Evolutionary conservation across 2,113 vertebrate species (phyloP).

Genomic region (Sinocyclocheilus anshuiensis): DNA sequence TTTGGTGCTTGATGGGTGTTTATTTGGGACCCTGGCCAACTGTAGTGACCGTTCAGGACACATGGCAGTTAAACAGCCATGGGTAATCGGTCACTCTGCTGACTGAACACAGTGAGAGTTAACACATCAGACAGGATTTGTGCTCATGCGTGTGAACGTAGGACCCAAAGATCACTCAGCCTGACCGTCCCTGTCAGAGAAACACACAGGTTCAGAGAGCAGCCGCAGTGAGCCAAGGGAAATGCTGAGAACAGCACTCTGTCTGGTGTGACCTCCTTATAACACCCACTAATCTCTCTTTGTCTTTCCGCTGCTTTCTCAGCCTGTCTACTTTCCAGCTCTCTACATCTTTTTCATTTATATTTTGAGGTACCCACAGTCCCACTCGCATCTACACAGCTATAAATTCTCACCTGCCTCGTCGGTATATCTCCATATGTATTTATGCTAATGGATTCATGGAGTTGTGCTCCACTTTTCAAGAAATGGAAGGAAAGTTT

Average conservation of each 20-base stretch:
- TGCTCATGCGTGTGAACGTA: slow-evolving; percentile 64
- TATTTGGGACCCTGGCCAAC: not conserved
- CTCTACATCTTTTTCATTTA: slow-evolving; percentile 12
- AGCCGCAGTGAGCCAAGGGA: slow-evolving; percentile 43
- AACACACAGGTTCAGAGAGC: slow-evolving; percentile 5
- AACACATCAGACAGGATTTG: slow-evolving; percentile 73
- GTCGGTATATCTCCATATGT: slow-evolving; percentile 13
- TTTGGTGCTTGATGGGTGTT: not conserved
- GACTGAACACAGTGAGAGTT: slow-evolving; percentile 69
- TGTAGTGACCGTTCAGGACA: not conserved
- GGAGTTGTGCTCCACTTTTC: slow-evolving; percentile 7
- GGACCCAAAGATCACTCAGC: slow-evolving; percentile 65
- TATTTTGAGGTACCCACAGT: not conserved
- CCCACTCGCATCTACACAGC: not conserved
- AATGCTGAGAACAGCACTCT: slow-evolving; percentile 60
- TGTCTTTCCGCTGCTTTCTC: not conserved
- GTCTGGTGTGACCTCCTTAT: slow-evolving; percentile 27
- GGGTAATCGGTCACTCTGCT: slow-evolving; percentile 45
- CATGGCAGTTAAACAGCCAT: slow-evolving; percentile 18
- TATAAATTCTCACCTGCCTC: slow-evolving; percentile 31
- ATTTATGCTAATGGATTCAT: slow-evolving; percentile 27
- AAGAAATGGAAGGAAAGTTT: not conserved
- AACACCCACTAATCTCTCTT: slow-evolving; percentile 30
- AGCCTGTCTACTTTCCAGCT: slow-evolving; percentile 10
- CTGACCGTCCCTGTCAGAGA: slow-evolving; percentile 68